Conservation (phyloP, 2,113 vertebrate species). For the Heterotis niloticus region DNA sequence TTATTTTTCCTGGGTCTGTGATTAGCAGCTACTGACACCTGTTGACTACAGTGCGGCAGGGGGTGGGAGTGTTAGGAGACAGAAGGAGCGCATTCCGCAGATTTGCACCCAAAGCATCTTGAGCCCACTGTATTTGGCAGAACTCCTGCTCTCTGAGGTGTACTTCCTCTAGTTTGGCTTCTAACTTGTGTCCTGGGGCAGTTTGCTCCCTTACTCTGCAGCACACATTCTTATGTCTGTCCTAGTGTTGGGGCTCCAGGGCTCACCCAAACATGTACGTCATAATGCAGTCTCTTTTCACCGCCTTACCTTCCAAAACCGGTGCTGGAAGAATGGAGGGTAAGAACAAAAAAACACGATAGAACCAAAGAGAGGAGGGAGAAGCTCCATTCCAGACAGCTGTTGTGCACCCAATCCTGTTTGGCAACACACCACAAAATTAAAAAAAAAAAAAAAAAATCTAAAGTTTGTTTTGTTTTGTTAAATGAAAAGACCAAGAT, state of each 20-base stretch:
- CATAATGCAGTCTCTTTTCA: no score
- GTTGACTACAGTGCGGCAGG: not conserved
- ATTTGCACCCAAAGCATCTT: slow-evolving; percentile 6
- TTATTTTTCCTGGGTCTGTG: slow-evolving; percentile 26
- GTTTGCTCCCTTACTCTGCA: not conserved
- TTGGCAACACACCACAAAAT: no score
- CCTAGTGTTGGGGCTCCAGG: no score
- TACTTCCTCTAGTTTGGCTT: slow-evolving; percentile 30
- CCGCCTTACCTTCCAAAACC: no score
- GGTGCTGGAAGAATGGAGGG: not conserved
- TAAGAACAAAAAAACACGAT: not conserved
- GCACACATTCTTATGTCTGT: no score
- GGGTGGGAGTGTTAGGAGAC: not conserved
- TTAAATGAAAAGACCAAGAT: not conserved
- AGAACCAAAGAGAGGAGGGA: not conserved
- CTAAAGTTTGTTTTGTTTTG: not conserved
- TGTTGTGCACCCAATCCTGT: not conserved
- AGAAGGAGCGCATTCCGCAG: slow-evolving; percentile 16
- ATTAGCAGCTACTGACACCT: slow-evolving; percentile 34
- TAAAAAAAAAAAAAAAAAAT: not conserved
- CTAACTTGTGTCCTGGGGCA: not conserved
- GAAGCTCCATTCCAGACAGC: not conserved
- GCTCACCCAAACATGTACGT: no score
- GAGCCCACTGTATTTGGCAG: slow-evolving; percentile 16
- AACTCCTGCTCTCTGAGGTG: slow-evolving; percentile 20